These are phyloP conservation scores for Reinhardtius hippoglossoides DNA, from an alignment of 2,113 vertebrate species.

Conservation along the genomic window DNA sequence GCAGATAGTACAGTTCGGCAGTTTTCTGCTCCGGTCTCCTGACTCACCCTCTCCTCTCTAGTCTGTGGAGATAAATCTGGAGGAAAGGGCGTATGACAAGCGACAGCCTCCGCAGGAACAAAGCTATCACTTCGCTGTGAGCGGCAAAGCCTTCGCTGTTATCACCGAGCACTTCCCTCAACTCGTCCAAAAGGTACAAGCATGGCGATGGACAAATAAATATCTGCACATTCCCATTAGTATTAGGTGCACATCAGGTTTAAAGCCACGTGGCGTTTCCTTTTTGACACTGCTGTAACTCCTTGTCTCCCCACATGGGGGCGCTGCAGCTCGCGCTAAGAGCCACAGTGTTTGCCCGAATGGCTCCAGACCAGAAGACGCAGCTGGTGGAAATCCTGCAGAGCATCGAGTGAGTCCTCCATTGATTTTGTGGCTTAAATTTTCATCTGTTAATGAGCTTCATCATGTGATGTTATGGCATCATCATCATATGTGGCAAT, in stretches of 20 bases:
- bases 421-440: neutral
- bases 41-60: slow-evolving; percentile 50
- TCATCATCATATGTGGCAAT: neutral
- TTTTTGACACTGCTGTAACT: slow-evolving; percentile 26
- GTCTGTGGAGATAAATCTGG: slow-evolving; percentile 87
- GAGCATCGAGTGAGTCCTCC: slow-evolving; percentile 91
- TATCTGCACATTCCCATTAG: neutral
- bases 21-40: slow-evolving; percentile 1
- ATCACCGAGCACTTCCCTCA: slow-evolving; percentile 95
- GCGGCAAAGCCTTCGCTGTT: slow-evolving; percentile 90
- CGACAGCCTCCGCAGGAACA: slow-evolving; percentile 64
- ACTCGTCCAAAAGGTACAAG: slow-evolving; percentile 90
- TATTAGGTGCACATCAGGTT: neutral
- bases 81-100: slow-evolving; percentile 78
- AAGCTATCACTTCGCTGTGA: slow-evolving; percentile 94
- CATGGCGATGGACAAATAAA: neutral
- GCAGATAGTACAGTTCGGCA: neutral
- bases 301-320: slow-evolving; percentile 54
- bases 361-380: slow-evolving; percentile 98
- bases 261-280: neutral
- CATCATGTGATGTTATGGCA: neutral
- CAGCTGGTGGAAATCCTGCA: slow-evolving; percentile 95
- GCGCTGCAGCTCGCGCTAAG: slow-evolving; percentile 85
- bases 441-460: neutral
- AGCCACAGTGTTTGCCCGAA: slow-evolving; percentile 94